Base-by-base conservation (phyloP, 2,888 invertebrate genomes). In the Nezara viridula region DNA sequence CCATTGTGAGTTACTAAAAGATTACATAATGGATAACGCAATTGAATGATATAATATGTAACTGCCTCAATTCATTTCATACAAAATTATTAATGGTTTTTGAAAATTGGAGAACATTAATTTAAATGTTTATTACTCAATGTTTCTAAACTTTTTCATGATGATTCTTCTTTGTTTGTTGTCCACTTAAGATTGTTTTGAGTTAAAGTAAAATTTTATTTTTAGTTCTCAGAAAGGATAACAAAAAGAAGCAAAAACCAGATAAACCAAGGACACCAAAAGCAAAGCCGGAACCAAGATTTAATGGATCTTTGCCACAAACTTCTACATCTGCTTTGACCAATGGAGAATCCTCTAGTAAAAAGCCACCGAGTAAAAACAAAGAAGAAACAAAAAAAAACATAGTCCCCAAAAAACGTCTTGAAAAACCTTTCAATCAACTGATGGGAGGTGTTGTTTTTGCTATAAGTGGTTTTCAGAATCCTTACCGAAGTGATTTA, bases 391-490 rank as follows among this genome's bases (percentile, higher is more conserved):
- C 60, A 27, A 60, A 60, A n/a, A 37, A 47, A 44, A 81, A 81
- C n/a, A 14, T 44, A 44, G 24, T 44, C 44, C 19, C 55, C 27
- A 86, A 55, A 12, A 85, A 47, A 77, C 47, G 37, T 32, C 89
- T 88, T 32, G 73, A 49, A 66, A 94, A 93, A 91, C 94, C 95
- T 0, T 96, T 95, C 91, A 92, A 94, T 90, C 92, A 94, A 91
- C 92, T 96, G 50, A 92, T 98, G 91, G 92, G 94, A 21, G 95
- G 94, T 88, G 96, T 96, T 7, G 94, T 95, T 90, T 94, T 98
- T 92, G 96, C 96, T n/a, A 94, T 98, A 91, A 98, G 97, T 93
- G 98, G 98, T 0, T 98, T 96, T 93, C 94, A 96, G 93, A 96
- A 98, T 94, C 98, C 98, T 9, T 94, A 94, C 90, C 94, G 98